phyloP scores from a whole-genome alignment of 2,888 invertebrate species.

The Noctua janthe region DNA sequence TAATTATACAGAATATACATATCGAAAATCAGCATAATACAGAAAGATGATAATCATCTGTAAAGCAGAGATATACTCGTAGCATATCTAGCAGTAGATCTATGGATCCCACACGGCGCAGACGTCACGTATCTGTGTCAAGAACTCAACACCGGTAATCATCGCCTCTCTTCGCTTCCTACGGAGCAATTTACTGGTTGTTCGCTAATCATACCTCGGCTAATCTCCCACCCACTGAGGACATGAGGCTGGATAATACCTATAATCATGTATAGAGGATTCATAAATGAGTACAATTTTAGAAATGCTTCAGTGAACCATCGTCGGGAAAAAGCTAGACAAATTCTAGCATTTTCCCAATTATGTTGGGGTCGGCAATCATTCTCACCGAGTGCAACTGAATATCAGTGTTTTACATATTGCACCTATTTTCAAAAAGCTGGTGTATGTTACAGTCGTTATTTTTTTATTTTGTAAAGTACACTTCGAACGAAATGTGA shows the following conservation, averaged over 20 bases:
- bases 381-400: no score
- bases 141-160: constrained; percentile 66
- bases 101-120: constrained; percentile 44
- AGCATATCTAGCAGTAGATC: constrained; percentile 28
- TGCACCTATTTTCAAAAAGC: not conserved
- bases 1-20: not conserved
- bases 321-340: not conserved
- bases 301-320: not conserved
- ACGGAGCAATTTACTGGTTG: constrained; percentile 65
- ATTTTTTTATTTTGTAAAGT: not conserved
- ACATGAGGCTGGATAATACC: constrained; percentile 17
- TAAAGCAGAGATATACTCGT: constrained; percentile 3
- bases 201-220: constrained; percentile 45
- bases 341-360: not conserved
- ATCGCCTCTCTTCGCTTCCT: constrained; percentile 62
- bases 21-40: not conserved
- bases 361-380: not conserved
- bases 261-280: constrained; percentile 9
- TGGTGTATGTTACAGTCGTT: not conserved
- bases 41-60: not conserved
- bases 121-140: constrained; percentile 71
- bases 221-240: constrained; percentile 59
- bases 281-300: not conserved
- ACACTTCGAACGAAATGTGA: not conserved
- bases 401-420: not conserved